Evolutionary conservation across 53 echinoderm and acorn worm genomes (phyloP), one percentile per base, ranked within the genome.

Genomic region (Stichopus horrens): DNA sequence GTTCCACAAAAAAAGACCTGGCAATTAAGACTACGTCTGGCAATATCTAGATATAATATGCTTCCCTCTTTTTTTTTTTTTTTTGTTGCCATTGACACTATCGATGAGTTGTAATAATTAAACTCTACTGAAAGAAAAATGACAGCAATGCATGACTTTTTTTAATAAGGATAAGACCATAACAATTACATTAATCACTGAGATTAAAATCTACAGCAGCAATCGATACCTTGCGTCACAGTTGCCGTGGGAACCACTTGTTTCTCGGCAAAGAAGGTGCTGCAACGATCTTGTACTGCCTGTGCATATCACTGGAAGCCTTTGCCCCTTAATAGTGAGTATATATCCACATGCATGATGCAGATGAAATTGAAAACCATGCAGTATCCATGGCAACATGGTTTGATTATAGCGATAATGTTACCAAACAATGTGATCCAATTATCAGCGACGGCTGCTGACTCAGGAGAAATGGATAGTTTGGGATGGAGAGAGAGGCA

Each of bases 331-430:
- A 71, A 71, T 18, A 16, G 37, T 37, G 37, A 37, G 71, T 20
- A 71, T 20, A 71, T 18, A 71, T 18, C 71, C 37, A 37, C 37
- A 37, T 18, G n/a, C 71, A 71, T 71, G 71, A 71, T 16, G 71
- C 18, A 18, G 19, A 71, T 71, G 71, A 71, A 71, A 71, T 19
- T 71, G 71, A 18, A 37, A 71, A 71, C 71, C 71, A 18, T 71
- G 71, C 71, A 71, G 71, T 71, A 7, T n/a, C 71, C 71, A 71
- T 21, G 71, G 71, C 71, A 71, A 71, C 71, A 71, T 18, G 20
- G 71, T 71, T 71, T 71, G 71, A 71, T 71, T 71, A 71, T 71
- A 71, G n/a, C 18, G 71, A 71, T 71, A 71, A 71, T 71, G 71
- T 71, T 71, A 71, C 71, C 71, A 71, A 13, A 71, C 71, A 18